A percentile compares a stretch with the other conserved stretches of the same genome.
Conservation (phyloP, 2,113 vertebrate genomes). For the Rissa tridactyla region DNA sequence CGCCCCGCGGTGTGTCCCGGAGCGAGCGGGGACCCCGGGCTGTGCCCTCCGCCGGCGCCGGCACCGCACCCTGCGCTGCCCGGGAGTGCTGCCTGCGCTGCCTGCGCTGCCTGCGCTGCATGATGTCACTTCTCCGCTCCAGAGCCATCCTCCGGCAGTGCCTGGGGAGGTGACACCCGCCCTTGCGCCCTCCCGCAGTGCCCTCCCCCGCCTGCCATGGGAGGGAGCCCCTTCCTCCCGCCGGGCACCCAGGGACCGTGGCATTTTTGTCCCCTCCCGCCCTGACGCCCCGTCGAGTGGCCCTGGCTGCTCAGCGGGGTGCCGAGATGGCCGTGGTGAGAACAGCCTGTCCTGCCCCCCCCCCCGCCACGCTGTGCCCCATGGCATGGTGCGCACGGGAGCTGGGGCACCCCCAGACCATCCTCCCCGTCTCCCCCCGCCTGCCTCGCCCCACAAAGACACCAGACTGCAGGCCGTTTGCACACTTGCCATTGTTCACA, state of each 20-base stretch:
- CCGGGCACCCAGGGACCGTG: rapidly evolving
- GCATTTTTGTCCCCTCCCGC: too few relatives aligned
- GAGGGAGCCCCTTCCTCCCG: background rate
- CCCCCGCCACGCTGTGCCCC: background rate
- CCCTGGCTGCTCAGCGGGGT: background rate
- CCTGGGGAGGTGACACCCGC: background rate
- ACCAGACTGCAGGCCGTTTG: background rate
- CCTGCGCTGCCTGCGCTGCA: background rate
- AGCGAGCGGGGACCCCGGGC: background rate
- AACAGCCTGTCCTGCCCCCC: background rate
- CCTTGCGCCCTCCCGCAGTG: background rate
- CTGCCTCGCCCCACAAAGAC: background rate
- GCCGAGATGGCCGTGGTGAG: rapidly evolving
- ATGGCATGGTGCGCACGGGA: rapidly evolving
- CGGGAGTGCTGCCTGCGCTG: background rate
- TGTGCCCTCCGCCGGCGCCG: background rate
- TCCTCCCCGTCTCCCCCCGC: rapidly evolving
- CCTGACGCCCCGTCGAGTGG: rapidly evolving
- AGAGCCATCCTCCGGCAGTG: background rate
- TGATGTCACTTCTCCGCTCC: background rate
- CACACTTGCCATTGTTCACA: conserved; percentile 61
- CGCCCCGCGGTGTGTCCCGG: background rate
- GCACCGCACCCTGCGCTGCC: background rate
- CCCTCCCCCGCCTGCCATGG: background rate
- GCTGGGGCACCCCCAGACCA: background rate